phyloP scores from a whole-genome alignment of 2,797 vertebrate genomes.

The Ataeniobius toweri region DNA sequence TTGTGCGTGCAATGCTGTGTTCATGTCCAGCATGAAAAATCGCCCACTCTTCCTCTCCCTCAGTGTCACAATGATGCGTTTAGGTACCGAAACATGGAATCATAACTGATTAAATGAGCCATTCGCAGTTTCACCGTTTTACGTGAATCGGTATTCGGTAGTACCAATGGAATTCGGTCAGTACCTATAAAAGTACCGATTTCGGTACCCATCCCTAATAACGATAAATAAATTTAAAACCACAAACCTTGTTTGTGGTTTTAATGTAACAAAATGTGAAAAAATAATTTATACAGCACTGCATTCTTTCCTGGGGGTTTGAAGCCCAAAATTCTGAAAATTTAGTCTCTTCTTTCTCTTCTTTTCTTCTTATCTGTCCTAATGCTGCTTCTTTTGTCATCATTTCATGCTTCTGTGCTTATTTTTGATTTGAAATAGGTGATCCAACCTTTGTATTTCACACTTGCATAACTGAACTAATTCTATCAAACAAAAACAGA shows the following conservation, averaged over 20 bases:
- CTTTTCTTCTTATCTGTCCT: slow-evolving; percentile 2
- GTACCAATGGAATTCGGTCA: too few relatives aligned
- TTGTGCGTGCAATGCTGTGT: too few relatives aligned
- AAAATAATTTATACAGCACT: neutral
- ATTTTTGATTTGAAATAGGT: neutral
- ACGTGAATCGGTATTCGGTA: too few relatives aligned
- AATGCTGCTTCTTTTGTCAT: neutral
- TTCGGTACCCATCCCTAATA: too few relatives aligned
- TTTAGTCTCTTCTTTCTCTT: slow-evolving; percentile 1
- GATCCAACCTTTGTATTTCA: neutral
- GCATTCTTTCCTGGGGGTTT: neutral
- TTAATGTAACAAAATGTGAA: neutral
- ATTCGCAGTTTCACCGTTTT: too few relatives aligned
- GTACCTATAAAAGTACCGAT: too few relatives aligned
- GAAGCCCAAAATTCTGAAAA: slow-evolving; percentile 4
- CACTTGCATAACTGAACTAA: neutral
- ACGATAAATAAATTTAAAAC: too few relatives aligned
- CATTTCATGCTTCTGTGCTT: neutral
- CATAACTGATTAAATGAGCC: too few relatives aligned
- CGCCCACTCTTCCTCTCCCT: too few relatives aligned
- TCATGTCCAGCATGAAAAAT: too few relatives aligned
- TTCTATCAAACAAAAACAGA: neutral
- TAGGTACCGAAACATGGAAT: too few relatives aligned
- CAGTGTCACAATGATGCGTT: too few relatives aligned
- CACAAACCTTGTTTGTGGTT: neutral